Percentiles rank a stretch among this genome's conserved stretches.
Conservation (phyloP, 2,888 invertebrate species). For the Prenolepis imparis region DNA sequence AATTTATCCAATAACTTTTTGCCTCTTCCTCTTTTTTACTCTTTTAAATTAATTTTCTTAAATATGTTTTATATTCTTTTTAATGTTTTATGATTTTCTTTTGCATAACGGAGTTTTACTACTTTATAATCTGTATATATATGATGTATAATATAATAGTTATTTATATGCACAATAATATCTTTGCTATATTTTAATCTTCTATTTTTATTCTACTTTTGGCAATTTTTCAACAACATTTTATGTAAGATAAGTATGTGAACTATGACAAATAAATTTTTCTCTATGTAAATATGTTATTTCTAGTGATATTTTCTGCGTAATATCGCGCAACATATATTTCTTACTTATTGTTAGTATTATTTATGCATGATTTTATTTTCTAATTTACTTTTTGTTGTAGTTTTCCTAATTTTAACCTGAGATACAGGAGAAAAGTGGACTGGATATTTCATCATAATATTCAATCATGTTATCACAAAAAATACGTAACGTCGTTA, state of each 20-base stretch:
- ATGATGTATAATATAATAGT: slow-evolving; percentile 9
- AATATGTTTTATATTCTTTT: neutral
- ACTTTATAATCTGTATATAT: slow-evolving; percentile 13
- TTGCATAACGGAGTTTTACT: neutral
- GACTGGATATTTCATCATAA: slow-evolving; percentile 1
- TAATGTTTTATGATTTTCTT: neutral
- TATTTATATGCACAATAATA: slow-evolving; percentile 8
- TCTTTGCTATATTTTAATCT: slow-evolving; percentile 4
- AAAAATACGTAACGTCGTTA: neutral
- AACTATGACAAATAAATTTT: slow-evolving; percentile 9
- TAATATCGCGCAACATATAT: neutral
- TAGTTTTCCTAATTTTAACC: slow-evolving; percentile 46
- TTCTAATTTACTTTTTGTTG: slow-evolving; percentile 53
- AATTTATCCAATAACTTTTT: slow-evolving; percentile 13
- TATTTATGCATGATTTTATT: slow-evolving; percentile 19
- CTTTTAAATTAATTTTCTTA: neutral
- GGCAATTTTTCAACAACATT: slow-evolving; percentile 28
- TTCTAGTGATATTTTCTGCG: neutral
- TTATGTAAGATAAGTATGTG: slow-evolving; percentile 24
- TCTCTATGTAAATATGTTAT: neutral
- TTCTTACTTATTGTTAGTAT: neutral
- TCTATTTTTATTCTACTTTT: slow-evolving; percentile 11
- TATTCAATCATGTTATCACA: neutral
- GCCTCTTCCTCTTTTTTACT: neutral
- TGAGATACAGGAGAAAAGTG: neutral